A percentile compares a stretch with the other conserved stretches of the same genome.
Conservation (phyloP, 1,140 invertebrate species). For the Delia radicum region DNA sequence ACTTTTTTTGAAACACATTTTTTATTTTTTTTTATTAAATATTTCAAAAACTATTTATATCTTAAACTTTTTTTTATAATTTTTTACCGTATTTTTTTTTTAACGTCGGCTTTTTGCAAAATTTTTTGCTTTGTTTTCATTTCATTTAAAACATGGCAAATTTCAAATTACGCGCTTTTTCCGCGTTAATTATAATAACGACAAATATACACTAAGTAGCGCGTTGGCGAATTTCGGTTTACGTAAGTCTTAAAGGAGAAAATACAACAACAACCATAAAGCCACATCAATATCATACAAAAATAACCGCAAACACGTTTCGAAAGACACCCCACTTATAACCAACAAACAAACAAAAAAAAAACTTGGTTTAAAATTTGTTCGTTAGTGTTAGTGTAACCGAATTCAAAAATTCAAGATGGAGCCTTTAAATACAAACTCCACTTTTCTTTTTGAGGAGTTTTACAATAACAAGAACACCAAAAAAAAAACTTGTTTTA, state of each 20-base stretch:
- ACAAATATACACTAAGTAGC: constrained; percentile 12
- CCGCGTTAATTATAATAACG: constrained; percentile 18
- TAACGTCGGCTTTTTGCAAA: background rate
- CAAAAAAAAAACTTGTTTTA: no score
- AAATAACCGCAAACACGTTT: constrained; percentile 9
- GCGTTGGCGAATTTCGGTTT: constrained; percentile 14
- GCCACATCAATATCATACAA: background rate
- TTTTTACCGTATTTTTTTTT: background rate
- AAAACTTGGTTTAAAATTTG: background rate
- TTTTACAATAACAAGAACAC: background rate
- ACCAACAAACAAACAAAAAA: background rate
- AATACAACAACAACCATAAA: background rate
- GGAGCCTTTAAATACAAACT: background rate
- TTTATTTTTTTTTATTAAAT: background rate
- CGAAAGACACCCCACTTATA: background rate
- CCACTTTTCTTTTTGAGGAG: background rate
- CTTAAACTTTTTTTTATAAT: background rate
- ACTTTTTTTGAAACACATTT: background rate
- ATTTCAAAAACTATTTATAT: no score
- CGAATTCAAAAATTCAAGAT: background rate
- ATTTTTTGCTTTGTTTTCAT: background rate
- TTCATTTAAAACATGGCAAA: background rate
- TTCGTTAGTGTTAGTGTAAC: background rate
- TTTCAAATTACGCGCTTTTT: constrained; percentile 9
- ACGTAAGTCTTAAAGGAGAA: background rate